Conservation (phyloP, 2,797 vertebrate species). For the Gymnothorax reevesii region DNA sequence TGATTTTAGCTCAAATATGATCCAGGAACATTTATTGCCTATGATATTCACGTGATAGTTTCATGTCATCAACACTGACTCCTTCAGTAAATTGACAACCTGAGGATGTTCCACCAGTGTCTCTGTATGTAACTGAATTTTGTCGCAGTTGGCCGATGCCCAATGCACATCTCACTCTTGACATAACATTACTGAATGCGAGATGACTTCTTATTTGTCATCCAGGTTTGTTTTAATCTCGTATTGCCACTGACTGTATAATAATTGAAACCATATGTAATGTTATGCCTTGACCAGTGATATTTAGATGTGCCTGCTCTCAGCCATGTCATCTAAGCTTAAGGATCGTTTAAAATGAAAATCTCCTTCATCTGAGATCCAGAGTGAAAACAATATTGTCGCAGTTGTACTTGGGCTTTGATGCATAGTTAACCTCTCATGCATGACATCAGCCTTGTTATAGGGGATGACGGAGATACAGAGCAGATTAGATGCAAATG, state of each 20-base stretch:
- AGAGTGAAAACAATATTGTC: neutral
- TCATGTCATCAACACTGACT: neutral
- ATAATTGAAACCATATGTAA: neutral
- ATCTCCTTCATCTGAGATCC: neutral
- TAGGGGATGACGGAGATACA: neutral
- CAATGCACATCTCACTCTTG: neutral
- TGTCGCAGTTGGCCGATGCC: neutral
- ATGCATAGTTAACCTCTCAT: neutral
- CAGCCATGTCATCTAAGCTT: constrained; percentile 4
- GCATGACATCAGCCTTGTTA: neutral
- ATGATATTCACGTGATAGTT: neutral
- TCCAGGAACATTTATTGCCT: neutral
- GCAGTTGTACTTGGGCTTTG: neutral
- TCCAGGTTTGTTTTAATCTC: neutral
- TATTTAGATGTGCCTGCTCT: neutral
- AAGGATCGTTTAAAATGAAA: neutral
- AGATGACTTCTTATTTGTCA: neutral
- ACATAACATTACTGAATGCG: neutral
- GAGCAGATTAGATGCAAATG: neutral
- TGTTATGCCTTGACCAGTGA: neutral
- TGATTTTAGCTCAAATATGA: neutral
- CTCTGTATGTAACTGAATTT: neutral
- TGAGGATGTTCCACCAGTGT: neutral
- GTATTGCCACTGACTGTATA: neutral
- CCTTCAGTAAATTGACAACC: neutral